Base-by-base conservation (phyloP, 2,797 vertebrate genomes). In the Acrocephalus scirpaceus region DNA sequence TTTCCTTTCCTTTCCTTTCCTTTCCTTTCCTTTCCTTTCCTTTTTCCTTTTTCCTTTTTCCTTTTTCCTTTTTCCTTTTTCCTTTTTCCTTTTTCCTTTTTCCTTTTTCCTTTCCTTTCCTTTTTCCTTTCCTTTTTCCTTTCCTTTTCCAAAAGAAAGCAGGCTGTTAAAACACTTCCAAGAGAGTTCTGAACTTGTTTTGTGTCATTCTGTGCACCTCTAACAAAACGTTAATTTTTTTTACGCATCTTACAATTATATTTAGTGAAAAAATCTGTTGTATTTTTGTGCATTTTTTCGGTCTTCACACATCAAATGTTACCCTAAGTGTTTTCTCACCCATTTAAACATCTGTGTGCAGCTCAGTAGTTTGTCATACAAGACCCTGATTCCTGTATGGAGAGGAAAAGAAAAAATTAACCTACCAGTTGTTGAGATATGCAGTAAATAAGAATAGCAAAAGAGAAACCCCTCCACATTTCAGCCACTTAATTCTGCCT, bases 401-500 rank as follows among this genome's bases (percentile, higher is more conserved):
- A 61, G 36, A 79, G 32, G 27, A 69, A 51, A 34, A 42, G 38
- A 38, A 56, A 67, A 80, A 60, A 38, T 8, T 42, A 45, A 11
- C 48, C 32, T 27, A 36, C 13, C 6, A 17, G 20, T 30, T 30
- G 32, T 79, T 71, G 7, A 70, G 67, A 69, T 88, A 57, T 2
- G 17, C 9, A 3, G 3, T 78, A 87, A 95, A 89, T 81, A 88
- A 85, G 38, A 88, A 79, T 1, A 79, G 45, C 61, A 71, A 72
- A 78, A 66, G 78, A 88, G 50, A 88, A 95, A 79, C n/a, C 30
- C 12, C 48, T 69, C 13, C 15, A 8, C 14, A 10, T 75, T 57
- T 80, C 78, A 82, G 47, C 60, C 44, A 20, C 78, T 86, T 94
- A 71, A 81, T 88, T 94, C 84, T 75, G 48, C 36, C 81, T 86